phyloP scores from a whole-genome alignment of 1,140 invertebrate species.

The Drosophila rufa region DNA sequence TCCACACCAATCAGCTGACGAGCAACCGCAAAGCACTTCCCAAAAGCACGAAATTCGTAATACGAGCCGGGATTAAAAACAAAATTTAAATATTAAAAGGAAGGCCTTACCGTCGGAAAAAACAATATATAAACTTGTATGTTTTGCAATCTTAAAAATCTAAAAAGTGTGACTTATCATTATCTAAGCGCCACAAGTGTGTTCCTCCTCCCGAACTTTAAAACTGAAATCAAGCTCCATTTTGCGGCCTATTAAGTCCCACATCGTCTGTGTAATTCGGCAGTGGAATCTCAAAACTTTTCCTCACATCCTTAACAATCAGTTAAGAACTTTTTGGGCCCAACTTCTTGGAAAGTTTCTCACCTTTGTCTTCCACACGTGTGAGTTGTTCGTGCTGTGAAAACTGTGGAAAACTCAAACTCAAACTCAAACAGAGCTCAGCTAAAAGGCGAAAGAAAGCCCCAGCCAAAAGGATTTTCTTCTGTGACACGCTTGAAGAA shows the following conservation, averaged over 20 bases:
- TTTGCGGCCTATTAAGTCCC: slow-evolving; percentile 37
- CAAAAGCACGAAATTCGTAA: slow-evolving; percentile 18
- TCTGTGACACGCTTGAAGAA: slow-evolving; percentile 77
- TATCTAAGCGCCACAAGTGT: slow-evolving; percentile 3
- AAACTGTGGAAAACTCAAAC: slow-evolving; percentile 46
- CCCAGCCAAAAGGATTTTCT: slow-evolving; percentile 68
- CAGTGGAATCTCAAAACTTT: slow-evolving; percentile 19
- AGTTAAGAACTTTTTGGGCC: slow-evolving; percentile 33
- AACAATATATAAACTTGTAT: neutral
- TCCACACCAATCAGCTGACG: slow-evolving; percentile 25
- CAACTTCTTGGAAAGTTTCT: slow-evolving; percentile 57
- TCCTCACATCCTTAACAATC: slow-evolving; percentile 23
- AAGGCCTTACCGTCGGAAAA: slow-evolving; percentile 7
- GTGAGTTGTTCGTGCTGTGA: slow-evolving; percentile 35
- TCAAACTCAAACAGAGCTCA: slow-evolving; percentile 6
- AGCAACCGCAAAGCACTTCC: neutral
- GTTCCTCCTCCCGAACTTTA: neutral
- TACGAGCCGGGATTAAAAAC: slow-evolving; percentile 11
- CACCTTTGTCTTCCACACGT: slow-evolving; percentile 38
- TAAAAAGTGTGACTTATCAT: slow-evolving; percentile 4
- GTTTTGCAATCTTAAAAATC: neutral
- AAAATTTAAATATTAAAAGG: neutral
- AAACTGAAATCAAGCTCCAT: slow-evolving; percentile 13
- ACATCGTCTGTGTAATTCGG: slow-evolving; percentile 52
- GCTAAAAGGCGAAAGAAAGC: slow-evolving; percentile 12